phyloP scores from a whole-genome alignment of 2,888 invertebrate species.

The Endomychus coccineus region DNA sequence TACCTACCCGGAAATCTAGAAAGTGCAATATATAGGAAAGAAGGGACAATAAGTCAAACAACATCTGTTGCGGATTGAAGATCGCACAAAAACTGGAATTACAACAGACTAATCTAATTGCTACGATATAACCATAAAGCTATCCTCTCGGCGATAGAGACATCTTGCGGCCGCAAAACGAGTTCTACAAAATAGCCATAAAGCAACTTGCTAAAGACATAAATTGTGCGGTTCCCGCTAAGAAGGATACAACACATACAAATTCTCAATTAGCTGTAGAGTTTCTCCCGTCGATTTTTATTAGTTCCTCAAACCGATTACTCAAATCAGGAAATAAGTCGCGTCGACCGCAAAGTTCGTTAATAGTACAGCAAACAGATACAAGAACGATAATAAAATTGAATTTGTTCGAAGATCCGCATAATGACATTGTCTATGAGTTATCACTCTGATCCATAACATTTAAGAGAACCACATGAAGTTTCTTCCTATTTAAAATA shows the following conservation, averaged over 20 bases:
- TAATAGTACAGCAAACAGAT: no score
- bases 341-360: no score
- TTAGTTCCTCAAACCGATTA: constrained; percentile 6
- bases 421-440: no score
- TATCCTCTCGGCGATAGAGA: constrained; percentile 43
- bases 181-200: constrained; percentile 44
- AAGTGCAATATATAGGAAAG: constrained; percentile 13
- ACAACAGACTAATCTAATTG: constrained; percentile 45
- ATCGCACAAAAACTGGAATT: constrained; percentile 41
- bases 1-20: no score
- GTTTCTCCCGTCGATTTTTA: constrained; percentile 4
- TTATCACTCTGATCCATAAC: no score
- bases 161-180: constrained; percentile 43
- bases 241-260: constrained; percentile 41
- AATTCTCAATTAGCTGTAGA: constrained; percentile 42
- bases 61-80: constrained; percentile 39
- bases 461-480: no score
- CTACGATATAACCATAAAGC: constrained; percentile 44
- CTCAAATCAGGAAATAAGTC: no score
- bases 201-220: constrained; percentile 42
- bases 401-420: no score
- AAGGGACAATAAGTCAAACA: constrained; percentile 39
- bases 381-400: no score
- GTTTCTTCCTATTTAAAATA: no score
- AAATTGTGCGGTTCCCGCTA: constrained; percentile 37